Conservation (phyloP, 2,797 vertebrate genomes). For the Mus minutoides region DNA sequence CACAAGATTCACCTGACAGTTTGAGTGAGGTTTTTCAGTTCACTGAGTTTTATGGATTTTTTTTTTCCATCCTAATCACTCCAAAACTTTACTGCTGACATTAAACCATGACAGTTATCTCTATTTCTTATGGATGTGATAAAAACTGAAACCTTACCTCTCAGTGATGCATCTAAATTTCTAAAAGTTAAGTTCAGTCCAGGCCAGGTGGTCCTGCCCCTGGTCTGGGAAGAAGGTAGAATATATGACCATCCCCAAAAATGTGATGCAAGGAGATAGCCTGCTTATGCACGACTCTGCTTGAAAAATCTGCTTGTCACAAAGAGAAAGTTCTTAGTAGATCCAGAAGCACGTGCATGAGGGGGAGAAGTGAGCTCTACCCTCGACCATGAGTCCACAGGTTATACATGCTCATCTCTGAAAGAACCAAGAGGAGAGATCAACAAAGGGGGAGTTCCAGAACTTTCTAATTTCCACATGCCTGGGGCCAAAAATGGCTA, state of each 20-base stretch:
- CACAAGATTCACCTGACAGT: not conserved
- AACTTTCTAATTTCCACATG: not conserved
- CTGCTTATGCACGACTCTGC: not conserved
- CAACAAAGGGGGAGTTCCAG: not conserved
- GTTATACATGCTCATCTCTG: constrained; percentile 1
- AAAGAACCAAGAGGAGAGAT: not conserved
- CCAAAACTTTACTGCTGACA: constrained; percentile 29
- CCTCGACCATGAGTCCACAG: not conserved
- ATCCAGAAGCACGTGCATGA: not conserved
- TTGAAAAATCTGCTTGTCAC: not conserved
- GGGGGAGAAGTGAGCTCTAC: not conserved
- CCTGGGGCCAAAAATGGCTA: not conserved
- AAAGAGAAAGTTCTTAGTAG: not conserved
- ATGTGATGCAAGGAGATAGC: not conserved
- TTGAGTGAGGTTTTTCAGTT: constrained; percentile 57
- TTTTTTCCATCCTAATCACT: not conserved
- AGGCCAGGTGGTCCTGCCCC: not conserved
- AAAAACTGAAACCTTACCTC: not conserved
- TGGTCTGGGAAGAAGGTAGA: not conserved
- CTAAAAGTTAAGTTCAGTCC: not conserved
- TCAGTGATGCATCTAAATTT: not conserved
- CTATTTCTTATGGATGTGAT: constrained; percentile 20
- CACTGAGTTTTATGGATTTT: constrained; percentile 17
- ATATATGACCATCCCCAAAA: not conserved
- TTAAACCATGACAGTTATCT: not conserved